These are phyloP conservation scores for Serripes groenlandicus DNA, from an alignment of 2,888 invertebrate genomes.

Conservation along the genomic window DNA sequence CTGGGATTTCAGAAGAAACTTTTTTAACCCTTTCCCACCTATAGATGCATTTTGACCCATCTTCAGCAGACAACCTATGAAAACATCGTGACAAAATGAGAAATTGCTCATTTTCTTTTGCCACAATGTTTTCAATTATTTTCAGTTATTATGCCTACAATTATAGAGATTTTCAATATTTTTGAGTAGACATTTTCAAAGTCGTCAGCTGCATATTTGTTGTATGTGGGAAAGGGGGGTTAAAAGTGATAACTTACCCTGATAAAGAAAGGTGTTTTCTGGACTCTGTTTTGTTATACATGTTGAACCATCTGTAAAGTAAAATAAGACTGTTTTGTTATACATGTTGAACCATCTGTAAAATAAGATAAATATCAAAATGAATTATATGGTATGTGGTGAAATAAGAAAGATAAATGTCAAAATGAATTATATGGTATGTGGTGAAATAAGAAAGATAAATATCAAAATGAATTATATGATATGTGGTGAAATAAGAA, in stretches of 20 bases:
- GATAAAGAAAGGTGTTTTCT: constrained; percentile 73
- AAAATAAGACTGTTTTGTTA: no score
- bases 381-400: no score
- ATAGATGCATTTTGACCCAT: not conserved
- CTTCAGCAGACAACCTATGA: not conserved
- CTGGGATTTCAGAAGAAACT: no score
- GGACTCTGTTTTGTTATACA: constrained; percentile 65
- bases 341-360: no score
- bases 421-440: no score
- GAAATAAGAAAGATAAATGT: no score
- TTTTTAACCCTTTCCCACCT: not conserved
- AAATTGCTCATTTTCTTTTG: not conserved
- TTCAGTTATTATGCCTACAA: no score
- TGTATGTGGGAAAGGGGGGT: not conserved
- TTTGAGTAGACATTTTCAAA: not conserved
- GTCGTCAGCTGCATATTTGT: not conserved
- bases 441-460: no score
- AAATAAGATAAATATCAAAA: no score
- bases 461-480: no score
- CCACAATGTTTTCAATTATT: not conserved
- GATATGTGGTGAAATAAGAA: no score
- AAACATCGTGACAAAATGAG: not conserved
- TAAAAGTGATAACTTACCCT: constrained; percentile 70
- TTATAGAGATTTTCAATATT: no score
- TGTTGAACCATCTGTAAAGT: constrained; percentile 82